phyloP scores from a whole-genome alignment of 2,797 vertebrate genomes.

The Dicrostonyx torquatus region DNA sequence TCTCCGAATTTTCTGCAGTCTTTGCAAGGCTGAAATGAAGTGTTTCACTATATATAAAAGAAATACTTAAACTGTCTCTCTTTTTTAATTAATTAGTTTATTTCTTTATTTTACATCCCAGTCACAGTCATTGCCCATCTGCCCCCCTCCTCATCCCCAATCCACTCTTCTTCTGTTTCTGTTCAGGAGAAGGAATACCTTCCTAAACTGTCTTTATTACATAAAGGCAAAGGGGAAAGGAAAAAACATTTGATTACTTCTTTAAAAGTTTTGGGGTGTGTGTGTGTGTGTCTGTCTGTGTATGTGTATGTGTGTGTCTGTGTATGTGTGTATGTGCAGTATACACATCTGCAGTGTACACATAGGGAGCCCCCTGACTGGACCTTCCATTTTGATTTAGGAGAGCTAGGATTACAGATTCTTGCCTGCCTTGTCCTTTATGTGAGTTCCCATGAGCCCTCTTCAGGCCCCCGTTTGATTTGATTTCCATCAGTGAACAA shows the following conservation, averaged over 20 bases:
- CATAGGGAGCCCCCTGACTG: not conserved
- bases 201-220: not conserved
- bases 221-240: not conserved
- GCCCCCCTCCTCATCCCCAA: not conserved
- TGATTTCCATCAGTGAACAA: not conserved
- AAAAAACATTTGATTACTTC: not conserved
- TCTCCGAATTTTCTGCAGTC: conserved; percentile 21
- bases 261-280: not conserved
- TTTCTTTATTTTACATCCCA: not conserved
- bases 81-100: not conserved
- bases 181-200: not conserved
- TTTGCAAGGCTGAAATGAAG: conserved; percentile 40
- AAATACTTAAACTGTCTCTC: not conserved
- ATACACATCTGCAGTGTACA: not conserved
- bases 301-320: too few relatives aligned
- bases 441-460: not conserved
- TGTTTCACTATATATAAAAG: not conserved
- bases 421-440: not conserved
- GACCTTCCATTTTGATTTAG: not conserved
- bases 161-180: not conserved
- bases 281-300: too few relatives aligned
- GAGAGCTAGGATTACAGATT: not conserved
- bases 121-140: not conserved
- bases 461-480: not conserved
- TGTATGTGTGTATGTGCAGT: not conserved